These are phyloP conservation scores for Archips crataeganus DNA, from an alignment of 2,888 invertebrate species.

Conservation along the genomic window DNA sequence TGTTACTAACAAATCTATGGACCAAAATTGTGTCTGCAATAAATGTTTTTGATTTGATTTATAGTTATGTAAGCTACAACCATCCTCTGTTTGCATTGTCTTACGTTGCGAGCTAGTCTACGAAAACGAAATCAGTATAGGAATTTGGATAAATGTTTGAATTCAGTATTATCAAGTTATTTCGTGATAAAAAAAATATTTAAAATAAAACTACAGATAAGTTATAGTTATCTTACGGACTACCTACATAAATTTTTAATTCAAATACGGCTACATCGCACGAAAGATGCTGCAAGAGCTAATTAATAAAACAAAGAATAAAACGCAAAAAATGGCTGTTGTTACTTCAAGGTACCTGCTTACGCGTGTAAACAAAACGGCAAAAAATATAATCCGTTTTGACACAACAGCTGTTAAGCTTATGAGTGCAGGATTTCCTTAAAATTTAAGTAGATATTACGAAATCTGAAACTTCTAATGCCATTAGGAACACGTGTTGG, in stretches of 20 bases:
- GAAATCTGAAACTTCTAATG: slow-evolving; percentile 41
- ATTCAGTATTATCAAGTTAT: too few species aligned
- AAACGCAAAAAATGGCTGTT: slow-evolving; percentile 49
- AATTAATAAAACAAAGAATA: slow-evolving; percentile 41
- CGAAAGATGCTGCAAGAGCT: slow-evolving; percentile 28
- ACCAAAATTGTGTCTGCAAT: too few species aligned
- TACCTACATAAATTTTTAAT: background rate
- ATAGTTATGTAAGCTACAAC: background rate
- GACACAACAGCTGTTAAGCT: slow-evolving; percentile 49
- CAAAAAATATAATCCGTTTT: slow-evolving; percentile 45
- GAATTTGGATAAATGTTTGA: too few species aligned
- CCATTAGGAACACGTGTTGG: slow-evolving; percentile 35
- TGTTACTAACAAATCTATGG: too few species aligned
- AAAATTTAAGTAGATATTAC: slow-evolving; percentile 40
- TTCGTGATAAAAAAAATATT: too few species aligned
- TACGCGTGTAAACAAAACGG: slow-evolving; percentile 42
- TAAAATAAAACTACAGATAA: too few species aligned
- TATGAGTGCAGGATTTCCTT: slow-evolving; percentile 41
- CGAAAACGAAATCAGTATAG: too few species aligned
- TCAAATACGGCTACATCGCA: slow-evolving; percentile 13
- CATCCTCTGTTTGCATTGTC: background rate
- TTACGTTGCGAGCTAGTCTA: too few species aligned
- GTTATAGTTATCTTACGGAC: too few species aligned
- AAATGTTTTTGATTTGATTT: background rate
- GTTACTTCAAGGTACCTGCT: slow-evolving; percentile 37